These are phyloP conservation scores for Phalacrocorax carbo DNA, from an alignment of 2,113 vertebrate genomes.

Conservation along the genomic window DNA sequence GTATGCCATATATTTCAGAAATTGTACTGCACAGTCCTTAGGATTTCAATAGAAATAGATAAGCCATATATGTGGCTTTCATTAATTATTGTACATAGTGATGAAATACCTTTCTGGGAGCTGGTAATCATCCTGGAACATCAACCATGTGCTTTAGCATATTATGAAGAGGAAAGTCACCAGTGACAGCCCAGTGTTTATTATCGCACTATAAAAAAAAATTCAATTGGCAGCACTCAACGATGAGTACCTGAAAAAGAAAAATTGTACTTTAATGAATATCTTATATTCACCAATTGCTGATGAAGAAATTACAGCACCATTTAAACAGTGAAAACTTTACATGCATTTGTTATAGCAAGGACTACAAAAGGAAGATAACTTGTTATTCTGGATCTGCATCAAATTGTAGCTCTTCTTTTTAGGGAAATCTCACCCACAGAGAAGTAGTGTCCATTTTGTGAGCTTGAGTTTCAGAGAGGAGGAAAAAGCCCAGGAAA, in stretches of 20 bases:
- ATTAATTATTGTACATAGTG: background rate
- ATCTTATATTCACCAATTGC: background rate
- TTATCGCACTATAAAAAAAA: background rate
- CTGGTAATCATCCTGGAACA: background rate
- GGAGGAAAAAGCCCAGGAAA: fast-evolving
- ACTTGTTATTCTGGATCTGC: background rate
- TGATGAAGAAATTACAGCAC: background rate
- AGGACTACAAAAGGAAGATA: background rate
- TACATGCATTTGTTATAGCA: background rate
- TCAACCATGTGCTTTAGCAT: background rate
- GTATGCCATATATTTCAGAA: background rate
- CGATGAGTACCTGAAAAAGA: background rate
- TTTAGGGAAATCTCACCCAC: background rate
- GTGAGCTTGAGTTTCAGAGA: background rate
- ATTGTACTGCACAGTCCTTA: background rate
- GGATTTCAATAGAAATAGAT: background rate
- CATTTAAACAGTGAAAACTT: background rate
- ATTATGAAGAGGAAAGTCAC: background rate
- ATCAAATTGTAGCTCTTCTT: background rate
- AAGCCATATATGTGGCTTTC: background rate
- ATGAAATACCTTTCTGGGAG: background rate
- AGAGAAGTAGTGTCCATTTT: background rate
- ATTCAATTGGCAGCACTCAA: background rate
- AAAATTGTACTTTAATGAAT: background rate
- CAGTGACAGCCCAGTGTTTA: background rate